Evolutionary conservation across 2,888 invertebrate genomes (phyloP).

Genomic region (Oscheius onirici): DNA sequence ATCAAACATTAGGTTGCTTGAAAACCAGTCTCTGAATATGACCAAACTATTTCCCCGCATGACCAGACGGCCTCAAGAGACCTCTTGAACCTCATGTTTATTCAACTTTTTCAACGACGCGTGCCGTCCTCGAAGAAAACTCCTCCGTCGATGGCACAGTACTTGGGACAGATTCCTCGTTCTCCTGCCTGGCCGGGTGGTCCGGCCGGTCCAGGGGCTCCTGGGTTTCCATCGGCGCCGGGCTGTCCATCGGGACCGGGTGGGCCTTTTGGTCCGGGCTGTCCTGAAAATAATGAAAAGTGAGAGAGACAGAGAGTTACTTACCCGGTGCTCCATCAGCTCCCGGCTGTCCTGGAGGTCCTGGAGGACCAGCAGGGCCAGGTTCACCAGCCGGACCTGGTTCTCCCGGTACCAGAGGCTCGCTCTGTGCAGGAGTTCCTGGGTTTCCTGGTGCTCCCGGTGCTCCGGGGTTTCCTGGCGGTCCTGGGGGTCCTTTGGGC

Average conservation of each 20-base stretch:
- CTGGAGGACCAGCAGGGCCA: conserved; percentile 50
- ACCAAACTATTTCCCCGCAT: too few species aligned
- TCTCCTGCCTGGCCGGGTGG: conserved; percentile 34
- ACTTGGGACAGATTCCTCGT: conserved; percentile 51
- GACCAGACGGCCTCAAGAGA: too few species aligned
- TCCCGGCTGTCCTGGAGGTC: conserved; percentile 41
- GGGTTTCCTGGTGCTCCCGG: conserved; percentile 58
- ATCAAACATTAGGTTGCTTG: too few species aligned
- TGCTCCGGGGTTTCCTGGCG: conserved; percentile 55
- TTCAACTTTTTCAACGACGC: conserved; percentile 41
- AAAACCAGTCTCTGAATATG: too few species aligned
- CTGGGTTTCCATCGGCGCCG: conserved; percentile 44
- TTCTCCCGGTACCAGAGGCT: conserved; percentile 55
- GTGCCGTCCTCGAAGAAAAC: conserved; percentile 70
- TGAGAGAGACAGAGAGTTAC: neutral
- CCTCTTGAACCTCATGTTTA: too few species aligned
- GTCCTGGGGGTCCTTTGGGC: conserved; percentile 63
- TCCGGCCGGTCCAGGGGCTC: conserved; percentile 31
- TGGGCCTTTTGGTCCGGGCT: conserved; percentile 38
- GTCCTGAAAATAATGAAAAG: conserved; percentile 11
- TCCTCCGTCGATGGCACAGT: conserved; percentile 66
- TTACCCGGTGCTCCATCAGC: conserved; percentile 37
- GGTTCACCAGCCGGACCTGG: conserved; percentile 53
- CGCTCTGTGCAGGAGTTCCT: conserved; percentile 46
- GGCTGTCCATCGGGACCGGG: conserved; percentile 46